Base-by-base conservation (phyloP, 2,888 invertebrate genomes). In the Netelia melanura region DNA sequence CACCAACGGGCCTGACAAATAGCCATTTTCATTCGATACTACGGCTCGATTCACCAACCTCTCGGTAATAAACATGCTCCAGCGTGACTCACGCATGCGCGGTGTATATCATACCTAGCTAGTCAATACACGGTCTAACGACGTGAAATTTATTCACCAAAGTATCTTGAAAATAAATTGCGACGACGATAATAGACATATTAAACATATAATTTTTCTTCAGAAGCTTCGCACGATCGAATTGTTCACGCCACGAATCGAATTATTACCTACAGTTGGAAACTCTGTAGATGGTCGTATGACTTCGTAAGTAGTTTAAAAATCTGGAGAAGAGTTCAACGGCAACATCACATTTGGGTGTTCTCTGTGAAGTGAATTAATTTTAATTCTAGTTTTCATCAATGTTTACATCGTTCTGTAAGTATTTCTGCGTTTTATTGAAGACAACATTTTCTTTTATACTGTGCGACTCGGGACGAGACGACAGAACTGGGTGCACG, bases 1-100 rank as follows among this genome's bases (percentile, higher is more conserved):
- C 90, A 91, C 91, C 90, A 91, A 90, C 89, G 88, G 89, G 89
- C 90, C 91, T 91, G 91, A 91, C 91, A 91, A 92, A 92, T 93
- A 91, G 92, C 93, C 93, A 93, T 93, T 93, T 92, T 92, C 90
- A 89, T 89, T 92, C 89, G 87, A 85, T 84, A 88, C 88, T 88
- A 85, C 86, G 81, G 84, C 81, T 84, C 83, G 80, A 82, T 84
- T 87, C 86, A 87, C 88, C 84, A 84, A 86, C 89, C 90, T 88
- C 87, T 89, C 88, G 87, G 89, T 89, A 90, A 90, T 90, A 90
- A 89, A 90, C 88, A 90, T 86, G 85, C 88, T 85, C 83, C 67
- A 87, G 88, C 82, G 82, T 86, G 84, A 76, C 64, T 6, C 56
- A 68, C 68, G 77, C 56, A n/a, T 68, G 81, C 70, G 72, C 65